These are phyloP conservation scores for Mercenaria mercenaria DNA, from an alignment of 1,140 invertebrate species.

Conservation along the genomic window DNA sequence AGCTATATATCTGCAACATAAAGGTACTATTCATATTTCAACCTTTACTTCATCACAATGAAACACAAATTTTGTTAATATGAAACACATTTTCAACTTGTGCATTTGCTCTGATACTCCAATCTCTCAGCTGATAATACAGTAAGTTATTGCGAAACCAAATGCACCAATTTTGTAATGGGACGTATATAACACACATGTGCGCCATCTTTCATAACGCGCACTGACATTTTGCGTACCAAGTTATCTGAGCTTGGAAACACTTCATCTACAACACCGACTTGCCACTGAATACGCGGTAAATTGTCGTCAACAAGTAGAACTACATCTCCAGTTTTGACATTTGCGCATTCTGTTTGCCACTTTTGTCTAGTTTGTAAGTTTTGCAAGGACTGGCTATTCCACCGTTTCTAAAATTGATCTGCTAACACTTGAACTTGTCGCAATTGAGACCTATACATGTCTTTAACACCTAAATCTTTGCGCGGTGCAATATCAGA, in stretches of 20 bases:
- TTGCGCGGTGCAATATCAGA: conserved; percentile 20
- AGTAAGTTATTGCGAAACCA: conserved; percentile 1
- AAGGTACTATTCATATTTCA: neutral
- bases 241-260: conserved; percentile 5
- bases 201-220: conserved; percentile 15
- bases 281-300: neutral
- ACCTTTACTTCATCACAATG: neutral
- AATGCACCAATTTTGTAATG: conserved; percentile 7
- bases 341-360: neutral
- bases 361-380: neutral
- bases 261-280: conserved; percentile 25
- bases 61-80: neutral
- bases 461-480: conserved; percentile 51
- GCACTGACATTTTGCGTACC: conserved; percentile 44
- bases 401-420: conserved; percentile 20
- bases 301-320: neutral
- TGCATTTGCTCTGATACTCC: neutral
- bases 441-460: neutral
- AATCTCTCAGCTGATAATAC: neutral
- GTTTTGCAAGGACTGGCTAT: neutral
- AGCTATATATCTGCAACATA: neutral
- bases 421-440: neutral
- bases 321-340: neutral
- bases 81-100: neutral
- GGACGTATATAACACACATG: neutral